These are phyloP conservation scores for Danionella cerebrum DNA, from an alignment of 2,113 vertebrate species.

Conservation along the genomic window DNA sequence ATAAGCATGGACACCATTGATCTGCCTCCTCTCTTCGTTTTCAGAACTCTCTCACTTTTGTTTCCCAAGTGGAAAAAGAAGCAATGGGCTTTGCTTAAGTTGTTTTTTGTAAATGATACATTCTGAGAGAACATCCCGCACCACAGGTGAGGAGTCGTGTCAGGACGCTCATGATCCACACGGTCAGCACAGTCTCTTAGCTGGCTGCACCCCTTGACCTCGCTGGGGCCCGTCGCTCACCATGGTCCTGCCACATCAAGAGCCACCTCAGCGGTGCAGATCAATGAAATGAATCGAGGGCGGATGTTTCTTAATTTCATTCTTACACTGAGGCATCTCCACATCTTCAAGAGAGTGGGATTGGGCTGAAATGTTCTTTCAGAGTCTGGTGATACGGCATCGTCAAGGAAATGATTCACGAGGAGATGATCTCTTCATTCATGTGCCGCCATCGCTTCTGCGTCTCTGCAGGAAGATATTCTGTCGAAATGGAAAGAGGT, in stretches of 20 bases:
- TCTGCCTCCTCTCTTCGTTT: not conserved
- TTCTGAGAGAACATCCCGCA: not conserved
- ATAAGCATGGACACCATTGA: not conserved
- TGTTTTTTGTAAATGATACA: slow-evolving; percentile 9
- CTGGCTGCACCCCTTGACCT: not conserved
- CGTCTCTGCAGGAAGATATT: slow-evolving; percentile 93
- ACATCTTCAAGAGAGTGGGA: not conserved
- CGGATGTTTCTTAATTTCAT: slow-evolving; percentile 38
- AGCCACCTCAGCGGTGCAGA: slow-evolving; percentile 33
- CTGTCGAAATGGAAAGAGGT: slow-evolving; percentile 63
- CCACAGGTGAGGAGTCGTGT: too few relatives aligned
- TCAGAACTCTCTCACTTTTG: slow-evolving; percentile 12
- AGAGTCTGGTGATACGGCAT: too few relatives aligned
- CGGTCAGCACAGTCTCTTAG: slow-evolving; percentile 16
- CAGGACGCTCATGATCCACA: too few relatives aligned
- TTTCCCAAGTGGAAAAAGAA: slow-evolving; percentile 11
- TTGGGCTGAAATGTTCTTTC: slow-evolving; percentile 1
- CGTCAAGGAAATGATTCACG: slow-evolving; percentile 48
- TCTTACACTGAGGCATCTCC: slow-evolving; percentile 28
- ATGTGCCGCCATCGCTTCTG: slow-evolving; percentile 84
- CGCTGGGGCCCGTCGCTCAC: too few relatives aligned
- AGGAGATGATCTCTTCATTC: slow-evolving; percentile 65
- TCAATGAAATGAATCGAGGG: slow-evolving; percentile 21
- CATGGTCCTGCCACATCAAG: slow-evolving; percentile 5
- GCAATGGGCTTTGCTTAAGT: not conserved